phyloP scores from a whole-genome alignment of 2,888 invertebrate genomes.

The Trichogramma evanescens region DNA sequence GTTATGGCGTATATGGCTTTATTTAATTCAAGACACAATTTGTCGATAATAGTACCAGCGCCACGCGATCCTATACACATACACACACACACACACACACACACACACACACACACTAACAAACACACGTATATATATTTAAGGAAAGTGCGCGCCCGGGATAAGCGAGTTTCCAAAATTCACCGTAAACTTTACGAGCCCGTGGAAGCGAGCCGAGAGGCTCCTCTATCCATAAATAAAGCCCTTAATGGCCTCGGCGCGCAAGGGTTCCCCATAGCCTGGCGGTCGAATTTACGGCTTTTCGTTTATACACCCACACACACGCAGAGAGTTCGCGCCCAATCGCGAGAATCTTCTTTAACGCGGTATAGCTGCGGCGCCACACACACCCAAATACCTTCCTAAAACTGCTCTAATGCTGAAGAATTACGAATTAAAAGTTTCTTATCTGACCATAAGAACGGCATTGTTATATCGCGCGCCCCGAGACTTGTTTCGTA shows the following conservation, averaged over 20 bases:
- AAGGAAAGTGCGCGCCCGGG: not conserved
- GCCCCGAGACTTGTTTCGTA: no score
- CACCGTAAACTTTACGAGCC: constrained; percentile 19
- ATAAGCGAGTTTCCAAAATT: constrained; percentile 24
- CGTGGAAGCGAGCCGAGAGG: constrained; percentile 2
- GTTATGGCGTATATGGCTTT: not conserved
- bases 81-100: no score
- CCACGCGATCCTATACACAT: no score
- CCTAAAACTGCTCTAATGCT: constrained; percentile 16
- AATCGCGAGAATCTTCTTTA: no score
- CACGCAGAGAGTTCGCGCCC: not conserved
- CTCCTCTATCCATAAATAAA: constrained; percentile 17
- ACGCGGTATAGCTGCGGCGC: no score
- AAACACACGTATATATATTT: not conserved
- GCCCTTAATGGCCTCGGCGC: constrained; percentile 14
- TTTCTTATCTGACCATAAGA: constrained; percentile 7
- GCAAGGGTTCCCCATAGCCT: constrained; percentile 13
- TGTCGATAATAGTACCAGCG: constrained; percentile 16
- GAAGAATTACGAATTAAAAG: constrained; percentile 17
- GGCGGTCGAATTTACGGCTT: constrained; percentile 18
- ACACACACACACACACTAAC: no score
- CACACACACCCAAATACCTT: not conserved
- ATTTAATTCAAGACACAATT: constrained; percentile 19
- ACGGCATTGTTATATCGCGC: no score
- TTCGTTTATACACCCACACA: not conserved